Evolutionary conservation across 30 jellyfish, hydroid and myxozoan genomes (phyloP), one percentile per base, ranked within the genome.

Genomic region (Pelagia noctiluca): DNA sequence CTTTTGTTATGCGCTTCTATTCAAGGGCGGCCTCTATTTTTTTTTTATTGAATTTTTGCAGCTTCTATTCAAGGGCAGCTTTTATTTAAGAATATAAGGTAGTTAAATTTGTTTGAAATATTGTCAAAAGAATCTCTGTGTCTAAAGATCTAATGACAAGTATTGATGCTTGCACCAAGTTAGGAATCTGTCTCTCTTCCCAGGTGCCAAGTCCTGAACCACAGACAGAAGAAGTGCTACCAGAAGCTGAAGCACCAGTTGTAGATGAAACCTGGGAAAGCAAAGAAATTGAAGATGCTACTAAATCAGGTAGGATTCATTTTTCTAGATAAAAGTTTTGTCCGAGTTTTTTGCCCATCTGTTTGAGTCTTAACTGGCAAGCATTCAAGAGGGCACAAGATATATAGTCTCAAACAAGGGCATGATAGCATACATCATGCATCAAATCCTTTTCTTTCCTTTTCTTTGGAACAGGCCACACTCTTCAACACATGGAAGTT

Each of bases 191-290:
- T 31, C n/a, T 13, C 33, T 11, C 25, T 21, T 1, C 19, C 46
- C 0, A 77, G 62, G 79, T 7, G 19, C 50, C 33, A 1, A 63
- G 21, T 60, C 53, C 31, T 47, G 11, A 42, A 22, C 89, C 80
- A 26, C 81, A 78, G 31, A 73, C 63, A 78, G 29, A 1, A 1
- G 85, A 42, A 22, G 92, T 28, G 3, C 32, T 73, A 2, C 83
- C 34, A 23, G 36, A 26, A 19, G 64, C 22, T 18, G 82, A 84
- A 32, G 83, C 53, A 35, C 89, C 87, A 49, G 57, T 13, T 12
- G 80, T 29, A 13, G 87, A 85, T 24, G 95, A 85, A 34, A 85
- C 95, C 0, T 85, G 95, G 95, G 95, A 85, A 64, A 71, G 75
- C 73, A 85, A 85, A 49, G 95, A 85, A 29, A 75, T 54, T 2